These are phyloP conservation scores for Amphibalanus amphitrite DNA, from an alignment of 1,140 invertebrate species.

Conservation along the genomic window DNA sequence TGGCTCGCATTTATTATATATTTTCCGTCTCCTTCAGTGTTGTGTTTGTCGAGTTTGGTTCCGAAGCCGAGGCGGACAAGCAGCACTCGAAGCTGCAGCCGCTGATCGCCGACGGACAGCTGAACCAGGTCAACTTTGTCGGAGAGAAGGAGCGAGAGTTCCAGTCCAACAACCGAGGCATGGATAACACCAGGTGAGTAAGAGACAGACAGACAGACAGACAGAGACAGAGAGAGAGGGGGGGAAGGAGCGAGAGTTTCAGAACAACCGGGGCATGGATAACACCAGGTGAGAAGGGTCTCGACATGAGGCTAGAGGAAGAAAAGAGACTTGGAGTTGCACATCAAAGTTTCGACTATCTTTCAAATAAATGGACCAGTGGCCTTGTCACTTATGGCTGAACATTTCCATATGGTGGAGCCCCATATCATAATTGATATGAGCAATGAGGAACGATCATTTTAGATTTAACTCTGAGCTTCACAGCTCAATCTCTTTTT, in stretches of 20 bases:
- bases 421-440: too few relatives aligned
- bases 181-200: background rate
- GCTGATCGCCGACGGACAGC: background rate
- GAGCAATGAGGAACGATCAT: too few relatives aligned
- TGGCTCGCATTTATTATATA: background rate
- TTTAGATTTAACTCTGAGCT: background rate
- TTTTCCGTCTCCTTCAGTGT: too few relatives aligned
- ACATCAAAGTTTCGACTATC: too few relatives aligned
- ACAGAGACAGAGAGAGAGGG: too few relatives aligned
- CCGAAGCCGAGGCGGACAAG: background rate
- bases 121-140: background rate
- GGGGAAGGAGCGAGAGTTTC: background rate
- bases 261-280: background rate
- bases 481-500: background rate
- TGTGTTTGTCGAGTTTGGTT: background rate
- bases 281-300: background rate
- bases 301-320: too few relatives aligned
- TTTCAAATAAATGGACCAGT: too few relatives aligned
- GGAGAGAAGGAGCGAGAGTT: constrained; percentile 1
- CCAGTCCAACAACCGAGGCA: background rate
- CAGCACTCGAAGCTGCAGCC: background rate
- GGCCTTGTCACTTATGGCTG: too few relatives aligned
- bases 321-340: too few relatives aligned
- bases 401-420: too few relatives aligned
- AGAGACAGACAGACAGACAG: background rate